These are phyloP conservation scores for Chamaedrilus cognettii DNA, from an alignment of 2,888 invertebrate species.

Conservation along the genomic window DNA sequence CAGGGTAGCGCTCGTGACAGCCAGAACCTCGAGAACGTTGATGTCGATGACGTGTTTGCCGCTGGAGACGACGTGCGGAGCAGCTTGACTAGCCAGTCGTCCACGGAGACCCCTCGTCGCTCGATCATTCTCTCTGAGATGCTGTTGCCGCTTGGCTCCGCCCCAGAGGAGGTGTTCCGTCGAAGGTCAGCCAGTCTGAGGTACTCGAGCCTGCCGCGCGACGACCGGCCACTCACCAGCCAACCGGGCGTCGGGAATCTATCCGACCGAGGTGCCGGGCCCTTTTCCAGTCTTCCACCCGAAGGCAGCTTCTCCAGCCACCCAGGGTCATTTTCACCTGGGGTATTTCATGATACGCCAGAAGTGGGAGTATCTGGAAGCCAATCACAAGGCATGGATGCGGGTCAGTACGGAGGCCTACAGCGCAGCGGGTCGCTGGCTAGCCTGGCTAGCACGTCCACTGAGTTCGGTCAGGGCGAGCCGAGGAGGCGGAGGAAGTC, in stretches of 20 bases:
- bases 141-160: background rate
- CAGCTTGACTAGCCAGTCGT: background rate
- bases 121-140: constrained; percentile 1
- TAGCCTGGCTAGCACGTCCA: background rate
- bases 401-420: too few relatives aligned
- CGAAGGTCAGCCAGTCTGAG: background rate
- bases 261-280: too few relatives aligned
- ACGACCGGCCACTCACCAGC: too few relatives aligned
- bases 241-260: too few relatives aligned
- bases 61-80: background rate
- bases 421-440: too few relatives aligned
- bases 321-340: too few relatives aligned
- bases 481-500: background rate
- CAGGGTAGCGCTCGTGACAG: background rate
- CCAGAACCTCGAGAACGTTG: background rate
- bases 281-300: too few relatives aligned
- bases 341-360: too few relatives aligned
- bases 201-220: background rate
- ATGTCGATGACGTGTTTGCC: constrained; percentile 2
- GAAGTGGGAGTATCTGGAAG: too few relatives aligned
- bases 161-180: background rate
- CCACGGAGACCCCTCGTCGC: background rate
- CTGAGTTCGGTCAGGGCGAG: background rate
- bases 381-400: too few relatives aligned
- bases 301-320: too few relatives aligned